These are phyloP conservation scores for Natrix natrix DNA, from an alignment of 2,797 vertebrate species.

Conservation along the genomic window DNA sequence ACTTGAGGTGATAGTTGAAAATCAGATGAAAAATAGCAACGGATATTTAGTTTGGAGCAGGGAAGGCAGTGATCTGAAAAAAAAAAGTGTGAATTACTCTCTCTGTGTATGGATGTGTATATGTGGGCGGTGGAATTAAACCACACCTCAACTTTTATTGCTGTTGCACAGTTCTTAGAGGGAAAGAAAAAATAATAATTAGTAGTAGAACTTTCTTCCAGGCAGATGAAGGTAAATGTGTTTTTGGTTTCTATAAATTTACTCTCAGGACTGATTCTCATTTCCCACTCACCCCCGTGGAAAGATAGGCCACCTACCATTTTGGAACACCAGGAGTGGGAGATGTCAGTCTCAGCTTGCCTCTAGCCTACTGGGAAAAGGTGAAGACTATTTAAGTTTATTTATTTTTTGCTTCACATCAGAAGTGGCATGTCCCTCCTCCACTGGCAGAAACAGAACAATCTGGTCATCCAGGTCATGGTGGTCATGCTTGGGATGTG, in stretches of 20 bases:
- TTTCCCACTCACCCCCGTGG: neutral
- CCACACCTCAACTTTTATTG: constrained; percentile 2
- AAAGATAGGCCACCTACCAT: neutral
- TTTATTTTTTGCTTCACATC: neutral
- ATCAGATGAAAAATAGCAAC: constrained; percentile 58
- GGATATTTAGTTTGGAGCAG: constrained; percentile 59
- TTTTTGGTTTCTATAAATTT: constrained; percentile 22
- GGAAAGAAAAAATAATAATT: neutral
- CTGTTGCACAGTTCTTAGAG: neutral
- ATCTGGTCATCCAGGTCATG: neutral
- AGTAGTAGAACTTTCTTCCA: neutral
- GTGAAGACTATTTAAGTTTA: neutral
- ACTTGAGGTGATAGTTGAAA: constrained; percentile 64
- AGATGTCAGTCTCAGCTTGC: neutral
- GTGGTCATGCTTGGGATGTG: no score
- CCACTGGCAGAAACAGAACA: neutral
- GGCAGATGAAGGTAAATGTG: neutral
- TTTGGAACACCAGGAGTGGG: neutral
- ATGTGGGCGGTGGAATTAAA: constrained; percentile 17
- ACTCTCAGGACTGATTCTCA: neutral
- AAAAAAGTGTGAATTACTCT: constrained; percentile 19
- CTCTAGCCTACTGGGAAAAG: neutral
- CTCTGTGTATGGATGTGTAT: neutral
- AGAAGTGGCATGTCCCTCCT: neutral
- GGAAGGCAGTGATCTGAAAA: constrained; percentile 65